Evolutionary conservation across 2,888 invertebrate genomes (phyloP).

Genomic region (Dasypolia templi): DNA sequence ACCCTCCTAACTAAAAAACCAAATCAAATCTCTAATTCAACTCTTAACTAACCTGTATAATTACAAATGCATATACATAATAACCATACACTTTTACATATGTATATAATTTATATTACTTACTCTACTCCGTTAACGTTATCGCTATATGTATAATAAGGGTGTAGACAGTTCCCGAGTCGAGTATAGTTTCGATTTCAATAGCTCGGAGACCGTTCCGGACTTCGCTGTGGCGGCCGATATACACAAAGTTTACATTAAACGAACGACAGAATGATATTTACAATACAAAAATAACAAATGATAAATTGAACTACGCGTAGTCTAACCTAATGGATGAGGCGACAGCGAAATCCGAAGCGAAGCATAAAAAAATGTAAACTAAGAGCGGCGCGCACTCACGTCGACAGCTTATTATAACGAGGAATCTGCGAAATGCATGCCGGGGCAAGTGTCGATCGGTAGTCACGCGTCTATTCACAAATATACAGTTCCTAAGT

Average conservation of each 20-base stretch:
- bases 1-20: slow-evolving; percentile 80
- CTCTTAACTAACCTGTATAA: slow-evolving; percentile 87
- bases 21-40: slow-evolving; percentile 85
- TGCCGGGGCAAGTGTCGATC: slow-evolving; percentile 64
- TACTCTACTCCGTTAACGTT: slow-evolving; percentile 71
- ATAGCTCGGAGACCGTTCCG: slow-evolving; percentile 63
- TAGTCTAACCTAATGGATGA: slow-evolving; percentile 71
- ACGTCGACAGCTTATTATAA: slow-evolving; percentile 37
- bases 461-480: slow-evolving; percentile 70
- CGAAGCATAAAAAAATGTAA: slow-evolving; percentile 72
- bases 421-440: slow-evolving; percentile 73
- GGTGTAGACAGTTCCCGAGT: slow-evolving; percentile 62
- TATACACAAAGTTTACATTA: slow-evolving; percentile 69
- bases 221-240: slow-evolving; percentile 69
- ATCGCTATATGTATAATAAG: slow-evolving; percentile 67
- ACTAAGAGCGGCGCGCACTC: slow-evolving; percentile 52
- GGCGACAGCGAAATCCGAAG: slow-evolving; percentile 75
- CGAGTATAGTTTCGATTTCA: slow-evolving; percentile 59
- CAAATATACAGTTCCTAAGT: slow-evolving; percentile 81
- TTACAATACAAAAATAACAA: slow-evolving; percentile 70
- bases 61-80: slow-evolving; percentile 90
- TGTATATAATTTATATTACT: slow-evolving; percentile 80
- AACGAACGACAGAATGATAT: slow-evolving; percentile 70
- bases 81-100: slow-evolving; percentile 88
- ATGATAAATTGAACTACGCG: slow-evolving; percentile 77